phyloP scores from a whole-genome alignment of 2,797 vertebrate genomes.

The Amblyopsis hoosieri region DNA sequence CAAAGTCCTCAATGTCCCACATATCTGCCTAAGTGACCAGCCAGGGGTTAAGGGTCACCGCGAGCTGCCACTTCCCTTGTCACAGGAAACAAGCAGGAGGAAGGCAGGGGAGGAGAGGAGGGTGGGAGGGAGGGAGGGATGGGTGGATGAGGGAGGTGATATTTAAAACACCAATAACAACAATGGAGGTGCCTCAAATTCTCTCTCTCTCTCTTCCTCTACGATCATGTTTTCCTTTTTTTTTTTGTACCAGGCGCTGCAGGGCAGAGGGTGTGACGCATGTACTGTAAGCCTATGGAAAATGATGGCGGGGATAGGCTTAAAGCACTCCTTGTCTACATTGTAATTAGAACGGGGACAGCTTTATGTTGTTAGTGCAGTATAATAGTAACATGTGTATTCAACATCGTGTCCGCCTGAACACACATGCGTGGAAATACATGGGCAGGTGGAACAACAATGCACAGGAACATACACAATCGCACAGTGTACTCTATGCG shows the following conservation, averaged over 20 bases:
- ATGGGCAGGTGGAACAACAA: neutral
- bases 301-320: neutral
- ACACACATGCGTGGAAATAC: conserved; percentile 16
- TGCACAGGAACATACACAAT: conserved; percentile 21
- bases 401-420: conserved; percentile 23
- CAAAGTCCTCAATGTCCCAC: conserved; percentile 71
- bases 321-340: conserved; percentile 29
- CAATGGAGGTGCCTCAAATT: conserved; percentile 63
- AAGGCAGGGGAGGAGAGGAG: conserved; percentile 53
- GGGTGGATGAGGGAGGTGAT: conserved; percentile 55
- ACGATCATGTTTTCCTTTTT: neutral
- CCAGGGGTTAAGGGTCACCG: conserved; percentile 66
- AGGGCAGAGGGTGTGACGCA: neutral
- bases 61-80: conserved; percentile 80
- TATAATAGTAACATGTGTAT: neutral
- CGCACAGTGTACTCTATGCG: conserved; percentile 23
- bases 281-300: conserved; percentile 34
- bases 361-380: neutral
- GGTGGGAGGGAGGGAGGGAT: conserved; percentile 24
- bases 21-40: conserved; percentile 77
- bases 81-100: conserved; percentile 72
- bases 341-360: conserved; percentile 18
- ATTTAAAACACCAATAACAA: conserved; percentile 71
- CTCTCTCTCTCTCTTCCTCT: conserved; percentile 1
- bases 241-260: too few species aligned